Evolutionary conservation across 2,888 invertebrate species (phyloP).

Genomic region (Malthinus flaveolus): DNA sequence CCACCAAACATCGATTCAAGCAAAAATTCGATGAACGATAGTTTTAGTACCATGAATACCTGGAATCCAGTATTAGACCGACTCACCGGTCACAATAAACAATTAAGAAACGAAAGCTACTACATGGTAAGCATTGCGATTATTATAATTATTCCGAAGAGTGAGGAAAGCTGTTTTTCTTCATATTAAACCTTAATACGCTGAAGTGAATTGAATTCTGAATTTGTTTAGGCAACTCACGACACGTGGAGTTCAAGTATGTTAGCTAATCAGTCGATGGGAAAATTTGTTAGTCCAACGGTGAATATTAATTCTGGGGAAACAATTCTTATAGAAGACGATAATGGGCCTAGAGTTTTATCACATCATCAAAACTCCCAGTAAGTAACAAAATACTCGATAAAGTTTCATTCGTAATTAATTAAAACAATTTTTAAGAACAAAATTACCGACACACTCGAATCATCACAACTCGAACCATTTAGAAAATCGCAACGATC

Average conservation of each 20-base stretch:
- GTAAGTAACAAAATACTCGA: slow-evolving; percentile 39
- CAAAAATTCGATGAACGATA: slow-evolving; percentile 54
- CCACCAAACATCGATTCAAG: slow-evolving; percentile 40
- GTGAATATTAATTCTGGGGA: slow-evolving; percentile 53
- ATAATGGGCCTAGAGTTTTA: slow-evolving; percentile 54
- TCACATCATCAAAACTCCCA: slow-evolving; percentile 46
- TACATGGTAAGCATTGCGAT: slow-evolving; percentile 82
- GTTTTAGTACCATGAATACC: slow-evolving; percentile 65
- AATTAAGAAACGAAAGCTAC: slow-evolving; percentile 87
- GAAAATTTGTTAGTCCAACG: slow-evolving; percentile 58
- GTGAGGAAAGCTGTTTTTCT: too few relatives aligned
- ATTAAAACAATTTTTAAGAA: slow-evolving; percentile 7
- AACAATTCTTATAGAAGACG: slow-evolving; percentile 60
- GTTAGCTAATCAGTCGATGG: slow-evolving; percentile 49
- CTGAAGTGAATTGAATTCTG: too few relatives aligned
- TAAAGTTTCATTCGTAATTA: not conserved
- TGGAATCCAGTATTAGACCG: slow-evolving; percentile 91
- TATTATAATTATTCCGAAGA: too few relatives aligned
- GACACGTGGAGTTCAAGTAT: slow-evolving; percentile 60
- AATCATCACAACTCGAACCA: slow-evolving; percentile 30
- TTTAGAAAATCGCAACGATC: slow-evolving; percentile 49
- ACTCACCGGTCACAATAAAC: slow-evolving; percentile 66
- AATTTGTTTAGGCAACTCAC: slow-evolving; percentile 58
- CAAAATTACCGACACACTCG: slow-evolving; percentile 13
- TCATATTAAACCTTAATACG: too few relatives aligned